phyloP scores from a whole-genome alignment of 2,888 invertebrate genomes.

The Hipparchia semele region DNA sequence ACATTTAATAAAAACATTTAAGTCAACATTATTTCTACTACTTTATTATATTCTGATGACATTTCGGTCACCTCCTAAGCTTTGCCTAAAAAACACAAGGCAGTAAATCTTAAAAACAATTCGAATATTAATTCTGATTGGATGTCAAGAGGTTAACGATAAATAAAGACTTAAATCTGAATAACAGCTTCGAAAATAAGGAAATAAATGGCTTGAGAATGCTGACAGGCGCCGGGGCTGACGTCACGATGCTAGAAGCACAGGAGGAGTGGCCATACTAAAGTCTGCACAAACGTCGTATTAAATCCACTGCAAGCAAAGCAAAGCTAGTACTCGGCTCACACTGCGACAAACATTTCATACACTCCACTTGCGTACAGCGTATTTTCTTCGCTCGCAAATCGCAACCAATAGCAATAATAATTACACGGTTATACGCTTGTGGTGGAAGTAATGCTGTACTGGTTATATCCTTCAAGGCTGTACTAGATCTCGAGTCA shows the following conservation, averaged over 20 bases:
- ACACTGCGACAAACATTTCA: too few relatives aligned
- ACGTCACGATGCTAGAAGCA: constrained; percentile 37
- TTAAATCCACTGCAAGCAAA: background rate
- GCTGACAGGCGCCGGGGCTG: constrained; percentile 35
- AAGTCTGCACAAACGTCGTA: constrained; percentile 28
- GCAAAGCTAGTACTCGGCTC: background rate
- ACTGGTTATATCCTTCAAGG: background rate
- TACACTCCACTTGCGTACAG: too few relatives aligned
- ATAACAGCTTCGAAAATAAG: constrained; percentile 33
- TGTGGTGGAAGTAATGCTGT: background rate
- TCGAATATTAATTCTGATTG: constrained; percentile 17
- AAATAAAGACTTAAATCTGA: constrained; percentile 21
- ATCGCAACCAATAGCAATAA: background rate
- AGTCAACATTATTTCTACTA: background rate
- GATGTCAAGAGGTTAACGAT: constrained; percentile 24
- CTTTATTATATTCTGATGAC: constrained; percentile 8
- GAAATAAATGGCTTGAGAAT: constrained; percentile 37
- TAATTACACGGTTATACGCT: background rate
- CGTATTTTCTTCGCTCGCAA: background rate
- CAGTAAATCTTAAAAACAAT: constrained; percentile 22
- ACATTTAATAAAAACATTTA: background rate
- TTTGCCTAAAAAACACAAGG: background rate
- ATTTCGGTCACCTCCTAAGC: constrained; percentile 6
- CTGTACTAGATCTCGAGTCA: too few relatives aligned
- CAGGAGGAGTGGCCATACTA: constrained; percentile 41